phyloP scores from a whole-genome alignment of 2,888 invertebrate species.

The Abrostola triplasia region DNA sequence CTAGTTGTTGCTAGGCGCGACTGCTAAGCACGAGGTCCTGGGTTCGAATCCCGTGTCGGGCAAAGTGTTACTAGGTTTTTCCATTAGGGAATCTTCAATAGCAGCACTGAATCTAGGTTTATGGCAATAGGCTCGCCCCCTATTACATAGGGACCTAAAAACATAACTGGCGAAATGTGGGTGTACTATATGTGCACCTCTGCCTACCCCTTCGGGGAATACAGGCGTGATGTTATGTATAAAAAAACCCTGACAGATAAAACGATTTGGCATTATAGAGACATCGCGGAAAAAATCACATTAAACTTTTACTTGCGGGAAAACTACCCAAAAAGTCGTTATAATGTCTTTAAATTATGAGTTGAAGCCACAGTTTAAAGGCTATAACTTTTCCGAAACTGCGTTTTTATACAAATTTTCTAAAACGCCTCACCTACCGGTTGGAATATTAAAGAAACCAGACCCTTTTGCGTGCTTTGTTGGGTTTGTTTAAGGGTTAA shows the following conservation, averaged over 20 bases:
- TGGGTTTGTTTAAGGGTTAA: constrained; percentile 60
- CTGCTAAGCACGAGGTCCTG: no score
- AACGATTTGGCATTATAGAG: constrained; percentile 15
- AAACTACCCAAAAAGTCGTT: constrained; percentile 44
- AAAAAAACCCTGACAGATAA: constrained; percentile 8
- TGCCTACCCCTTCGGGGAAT: no score
- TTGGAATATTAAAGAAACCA: constrained; percentile 64
- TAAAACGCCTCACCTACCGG: constrained; percentile 47
- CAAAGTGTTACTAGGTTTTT: no score
- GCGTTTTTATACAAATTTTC: constrained; percentile 55
- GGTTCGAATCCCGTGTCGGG: no score
- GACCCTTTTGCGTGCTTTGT: constrained; percentile 61
- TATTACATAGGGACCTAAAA: no score
- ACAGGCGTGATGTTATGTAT: no score
- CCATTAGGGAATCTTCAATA: no score
- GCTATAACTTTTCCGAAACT: constrained; percentile 57
- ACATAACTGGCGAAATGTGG: no score
- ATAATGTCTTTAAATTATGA: constrained; percentile 48
- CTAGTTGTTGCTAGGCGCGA: no score
- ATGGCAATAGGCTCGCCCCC: no score
- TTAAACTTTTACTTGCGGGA: constrained; percentile 40
- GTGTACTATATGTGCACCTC: no score
- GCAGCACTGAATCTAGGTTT: no score
- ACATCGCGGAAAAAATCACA: constrained; percentile 29
- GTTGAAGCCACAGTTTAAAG: constrained; percentile 50